A percentile compares a stretch with the other conserved stretches of the same genome.
These are phyloP conservation scores for Panopea generosa DNA, from an alignment of 2,888 invertebrate genomes.

Conservation along the genomic window DNA sequence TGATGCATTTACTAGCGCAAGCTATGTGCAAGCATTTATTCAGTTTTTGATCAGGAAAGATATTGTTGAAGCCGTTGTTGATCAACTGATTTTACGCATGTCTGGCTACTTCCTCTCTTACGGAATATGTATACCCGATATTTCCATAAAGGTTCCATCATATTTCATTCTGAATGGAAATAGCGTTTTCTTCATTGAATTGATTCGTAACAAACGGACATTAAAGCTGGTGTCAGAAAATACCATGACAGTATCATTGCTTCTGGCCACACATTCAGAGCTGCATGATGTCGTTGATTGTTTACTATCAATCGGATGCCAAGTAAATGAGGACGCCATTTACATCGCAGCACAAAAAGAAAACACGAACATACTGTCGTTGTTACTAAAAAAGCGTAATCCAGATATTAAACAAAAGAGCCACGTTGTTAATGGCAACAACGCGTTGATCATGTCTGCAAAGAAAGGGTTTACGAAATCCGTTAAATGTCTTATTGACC, in stretches of 20 bases:
- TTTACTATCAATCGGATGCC: constrained; percentile 19
- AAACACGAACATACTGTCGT: constrained; percentile 4
- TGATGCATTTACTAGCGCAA: constrained; percentile 16
- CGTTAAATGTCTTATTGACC: constrained; percentile 2
- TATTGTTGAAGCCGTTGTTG: background rate
- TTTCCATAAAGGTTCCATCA: background rate
- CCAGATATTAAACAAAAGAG: constrained; percentile 1
- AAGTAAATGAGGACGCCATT: constrained; percentile 29
- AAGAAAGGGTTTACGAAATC: constrained; percentile 24
- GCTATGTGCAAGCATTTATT: constrained; percentile 10
- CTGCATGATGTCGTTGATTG: constrained; percentile 18
- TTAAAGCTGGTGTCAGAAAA: background rate
- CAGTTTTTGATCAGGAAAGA: background rate
- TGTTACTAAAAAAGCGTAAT: background rate
- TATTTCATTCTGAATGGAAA: constrained; percentile 1
- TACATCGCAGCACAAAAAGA: constrained; percentile 33
- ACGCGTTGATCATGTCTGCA: constrained; percentile 32
- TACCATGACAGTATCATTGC: constrained; percentile 10
- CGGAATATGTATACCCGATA: constrained; percentile 2
- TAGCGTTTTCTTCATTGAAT: background rate
- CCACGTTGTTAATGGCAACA: constrained; percentile 13
- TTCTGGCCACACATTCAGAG: constrained; percentile 23
- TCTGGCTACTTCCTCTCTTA: constrained; percentile 23
- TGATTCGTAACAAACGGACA: constrained; percentile 3
- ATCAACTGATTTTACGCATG: constrained; percentile 19